Conservation (phyloP, 1,140 invertebrate genomes). For the Meloidogyne chitwoodi region DNA sequence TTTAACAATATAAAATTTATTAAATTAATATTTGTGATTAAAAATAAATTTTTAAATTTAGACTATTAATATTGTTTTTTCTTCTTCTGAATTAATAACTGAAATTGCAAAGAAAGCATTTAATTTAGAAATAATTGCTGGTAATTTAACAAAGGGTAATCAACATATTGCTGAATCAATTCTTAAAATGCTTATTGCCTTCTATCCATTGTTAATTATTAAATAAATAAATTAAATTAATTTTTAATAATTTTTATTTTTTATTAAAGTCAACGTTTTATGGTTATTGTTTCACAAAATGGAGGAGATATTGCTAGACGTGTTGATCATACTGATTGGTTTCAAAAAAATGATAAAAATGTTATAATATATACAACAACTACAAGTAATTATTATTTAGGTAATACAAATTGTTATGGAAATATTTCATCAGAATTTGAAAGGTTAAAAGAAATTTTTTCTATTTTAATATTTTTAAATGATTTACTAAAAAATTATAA, state of each 20-base stretch:
- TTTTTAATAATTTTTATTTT: not conserved
- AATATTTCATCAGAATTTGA: not conserved
- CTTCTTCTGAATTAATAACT: not conserved
- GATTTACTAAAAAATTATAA: no score
- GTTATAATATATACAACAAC: not conserved
- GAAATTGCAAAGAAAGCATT: not conserved
- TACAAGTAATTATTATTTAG: not conserved
- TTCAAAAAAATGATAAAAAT: not conserved
- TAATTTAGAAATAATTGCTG: not conserved
- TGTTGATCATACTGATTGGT: not conserved
- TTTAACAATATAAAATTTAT: no score
- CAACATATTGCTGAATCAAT: not conserved
- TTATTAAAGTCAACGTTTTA: not conserved
- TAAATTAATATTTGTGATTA: no score
- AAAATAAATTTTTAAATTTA: no score
- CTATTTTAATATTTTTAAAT: no score
- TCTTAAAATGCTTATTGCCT: not conserved
- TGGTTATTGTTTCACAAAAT: not conserved
- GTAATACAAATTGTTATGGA: not conserved
- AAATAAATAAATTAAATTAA: not conserved
- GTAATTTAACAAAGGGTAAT: not conserved
- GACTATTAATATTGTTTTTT: not conserved
- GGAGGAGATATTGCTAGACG: not conserved
- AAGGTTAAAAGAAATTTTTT: not conserved
- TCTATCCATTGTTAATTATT: not conserved